phyloP scores from a whole-genome alignment of 1,140 invertebrate genomes.

The Drosophila jambulina region DNA sequence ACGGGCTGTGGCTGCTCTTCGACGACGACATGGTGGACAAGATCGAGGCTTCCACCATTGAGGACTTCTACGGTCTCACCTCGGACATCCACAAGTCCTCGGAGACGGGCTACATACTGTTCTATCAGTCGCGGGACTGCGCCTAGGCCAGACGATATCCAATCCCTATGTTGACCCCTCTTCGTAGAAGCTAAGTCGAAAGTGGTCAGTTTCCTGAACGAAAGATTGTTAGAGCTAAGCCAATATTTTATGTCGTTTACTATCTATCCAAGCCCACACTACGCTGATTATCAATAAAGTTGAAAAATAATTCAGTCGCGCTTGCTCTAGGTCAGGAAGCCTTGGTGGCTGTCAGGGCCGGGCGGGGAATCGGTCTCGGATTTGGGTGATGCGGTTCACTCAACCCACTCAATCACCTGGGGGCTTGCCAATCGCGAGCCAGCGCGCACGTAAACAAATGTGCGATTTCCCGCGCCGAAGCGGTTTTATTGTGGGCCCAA shows the following conservation, averaged over 20 bases:
- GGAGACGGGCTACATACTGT: constrained; percentile 99
- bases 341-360: constrained; percentile 21
- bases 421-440: constrained; percentile 42
- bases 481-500: constrained; percentile 25
- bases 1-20: constrained; percentile 99
- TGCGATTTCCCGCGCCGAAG: constrained; percentile 44
- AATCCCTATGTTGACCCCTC: constrained; percentile 3
- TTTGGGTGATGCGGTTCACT: constrained; percentile 28
- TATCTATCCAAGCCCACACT: constrained; percentile 25
- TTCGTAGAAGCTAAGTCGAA: constrained; percentile 7
- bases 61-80: constrained; percentile 99
- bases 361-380: neutral
- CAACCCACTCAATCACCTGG: constrained; percentile 34
- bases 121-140: constrained; percentile 98
- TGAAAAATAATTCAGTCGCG: constrained; percentile 15
- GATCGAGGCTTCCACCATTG: constrained; percentile 99
- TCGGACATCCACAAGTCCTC: constrained; percentile 99
- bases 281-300: constrained; percentile 33
- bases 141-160: constrained; percentile 20
- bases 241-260: constrained; percentile 52
- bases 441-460: constrained; percentile 40
- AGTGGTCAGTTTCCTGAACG: constrained; percentile 12
- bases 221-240: constrained; percentile 35
- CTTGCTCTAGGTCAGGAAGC: constrained; percentile 48
- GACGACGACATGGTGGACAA: constrained; percentile 99